Conservation (phyloP, 2,797 vertebrate genomes). For the Margarornis squamiger region DNA sequence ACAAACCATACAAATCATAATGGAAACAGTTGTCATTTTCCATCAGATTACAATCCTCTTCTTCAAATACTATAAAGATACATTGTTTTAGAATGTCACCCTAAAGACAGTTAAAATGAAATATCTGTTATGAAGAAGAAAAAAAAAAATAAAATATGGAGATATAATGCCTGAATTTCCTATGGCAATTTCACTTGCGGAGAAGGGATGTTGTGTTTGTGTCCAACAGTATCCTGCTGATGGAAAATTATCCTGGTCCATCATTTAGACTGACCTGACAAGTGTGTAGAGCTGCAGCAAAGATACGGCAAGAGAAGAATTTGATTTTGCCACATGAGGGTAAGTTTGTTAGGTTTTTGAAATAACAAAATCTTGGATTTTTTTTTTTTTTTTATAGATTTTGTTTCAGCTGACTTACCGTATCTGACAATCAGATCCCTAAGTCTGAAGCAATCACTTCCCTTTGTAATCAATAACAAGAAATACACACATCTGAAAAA, state of each 20-base stretch:
- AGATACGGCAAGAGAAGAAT: background rate
- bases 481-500: background rate
- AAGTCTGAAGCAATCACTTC: background rate
- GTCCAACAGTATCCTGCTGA: background rate
- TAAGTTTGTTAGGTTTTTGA: background rate
- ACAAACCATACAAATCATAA: background rate
- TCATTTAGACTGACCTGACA: background rate
- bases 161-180: background rate
- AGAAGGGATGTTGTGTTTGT: background rate
- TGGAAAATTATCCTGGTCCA: background rate
- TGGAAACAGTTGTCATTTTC: background rate
- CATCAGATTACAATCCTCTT: background rate
- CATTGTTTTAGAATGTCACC: background rate
- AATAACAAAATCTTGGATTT: background rate
- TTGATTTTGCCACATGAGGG: background rate
- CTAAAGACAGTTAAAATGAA: background rate
- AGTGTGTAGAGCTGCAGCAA: background rate
- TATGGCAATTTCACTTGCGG: background rate
- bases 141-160: background rate
- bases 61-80: background rate
- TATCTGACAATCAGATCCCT: background rate
- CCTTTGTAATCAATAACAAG: background rate
- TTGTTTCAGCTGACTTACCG: background rate
- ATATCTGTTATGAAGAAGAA: background rate
- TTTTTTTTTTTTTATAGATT: background rate